Evolutionary conservation across 2,888 invertebrate species (phyloP).

Genomic region (Nomada ferruginata): DNA sequence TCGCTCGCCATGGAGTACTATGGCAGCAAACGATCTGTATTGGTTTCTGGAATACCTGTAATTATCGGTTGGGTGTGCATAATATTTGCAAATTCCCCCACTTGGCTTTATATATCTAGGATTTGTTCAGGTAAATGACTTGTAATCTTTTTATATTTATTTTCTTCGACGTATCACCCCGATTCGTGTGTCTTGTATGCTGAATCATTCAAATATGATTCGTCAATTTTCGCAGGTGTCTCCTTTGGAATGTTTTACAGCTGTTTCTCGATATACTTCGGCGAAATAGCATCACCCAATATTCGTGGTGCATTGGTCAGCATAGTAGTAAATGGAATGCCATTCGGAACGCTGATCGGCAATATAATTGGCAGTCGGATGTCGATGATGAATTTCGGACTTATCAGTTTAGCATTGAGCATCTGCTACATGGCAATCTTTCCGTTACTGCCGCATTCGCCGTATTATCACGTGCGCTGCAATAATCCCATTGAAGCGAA

Average conservation of each 20-base stretch:
- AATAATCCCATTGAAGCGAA: constrained; percentile 61
- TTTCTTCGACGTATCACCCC: no score
- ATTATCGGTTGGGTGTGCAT: constrained; percentile 65
- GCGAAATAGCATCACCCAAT: constrained; percentile 74
- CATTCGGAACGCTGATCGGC: constrained; percentile 76
- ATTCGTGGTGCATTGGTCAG: constrained; percentile 75
- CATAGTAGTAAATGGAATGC: constrained; percentile 74
- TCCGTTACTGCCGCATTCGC: constrained; percentile 76
- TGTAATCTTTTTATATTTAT: not conserved
- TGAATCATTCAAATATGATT: not conserved
- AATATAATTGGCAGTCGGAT: constrained; percentile 76
- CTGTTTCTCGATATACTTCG: constrained; percentile 75
- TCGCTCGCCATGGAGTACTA: constrained; percentile 58
- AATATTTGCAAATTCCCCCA: constrained; percentile 62
- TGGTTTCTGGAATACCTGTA: constrained; percentile 58
- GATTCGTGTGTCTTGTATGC: no score
- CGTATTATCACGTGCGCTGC: constrained; percentile 71
- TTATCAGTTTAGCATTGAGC: constrained; percentile 72
- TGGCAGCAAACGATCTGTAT: constrained; percentile 65
- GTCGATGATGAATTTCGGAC: constrained; percentile 71
- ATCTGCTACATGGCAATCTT: constrained; percentile 70
- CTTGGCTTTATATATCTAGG: constrained; percentile 67
- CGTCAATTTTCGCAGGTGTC: constrained; percentile 33
- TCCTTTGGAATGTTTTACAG: constrained; percentile 70
- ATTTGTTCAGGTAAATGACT: constrained; percentile 59